Evolutionary conservation across 2,797 vertebrate genomes (phyloP).

Genomic region (Allobates femoralis): DNA sequence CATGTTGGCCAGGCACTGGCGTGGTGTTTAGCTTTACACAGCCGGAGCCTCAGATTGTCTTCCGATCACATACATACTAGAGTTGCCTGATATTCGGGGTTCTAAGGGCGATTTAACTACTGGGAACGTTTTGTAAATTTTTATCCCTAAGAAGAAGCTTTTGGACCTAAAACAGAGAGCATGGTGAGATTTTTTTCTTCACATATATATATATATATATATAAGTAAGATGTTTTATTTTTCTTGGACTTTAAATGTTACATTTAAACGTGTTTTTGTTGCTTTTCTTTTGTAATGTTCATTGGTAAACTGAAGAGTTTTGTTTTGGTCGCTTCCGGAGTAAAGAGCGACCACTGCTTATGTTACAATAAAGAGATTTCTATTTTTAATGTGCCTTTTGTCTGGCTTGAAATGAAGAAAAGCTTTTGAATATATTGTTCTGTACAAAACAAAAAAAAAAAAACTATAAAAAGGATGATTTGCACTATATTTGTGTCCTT

Average conservation of each 20-base stretch:
- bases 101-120: not conserved
- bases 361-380: conserved; percentile 36
- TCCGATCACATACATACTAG: not conserved
- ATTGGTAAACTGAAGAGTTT: not conserved
- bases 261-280: not conserved
- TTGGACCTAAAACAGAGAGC: not conserved
- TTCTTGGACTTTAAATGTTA: not conserved
- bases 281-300: not conserved
- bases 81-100: not conserved
- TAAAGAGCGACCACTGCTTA: not conserved
- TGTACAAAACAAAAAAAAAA: conserved; percentile 45
- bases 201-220: too few species aligned
- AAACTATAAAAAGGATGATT: conserved; percentile 38
- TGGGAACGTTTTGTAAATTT: not conserved
- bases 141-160: not conserved
- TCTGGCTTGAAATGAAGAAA: conserved; percentile 25
- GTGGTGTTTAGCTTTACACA: not conserved
- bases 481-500: conserved; percentile 32
- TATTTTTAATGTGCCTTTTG: conserved; percentile 56
- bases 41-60: not conserved
- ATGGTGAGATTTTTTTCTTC: not conserved
- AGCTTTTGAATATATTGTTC: conserved; percentile 44
- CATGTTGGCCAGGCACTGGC: too few species aligned
- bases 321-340: not conserved
- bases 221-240: not conserved